These are phyloP conservation scores for Ryuthela nishihirai DNA, from an alignment of 2,888 invertebrate genomes.

Conservation along the genomic window DNA sequence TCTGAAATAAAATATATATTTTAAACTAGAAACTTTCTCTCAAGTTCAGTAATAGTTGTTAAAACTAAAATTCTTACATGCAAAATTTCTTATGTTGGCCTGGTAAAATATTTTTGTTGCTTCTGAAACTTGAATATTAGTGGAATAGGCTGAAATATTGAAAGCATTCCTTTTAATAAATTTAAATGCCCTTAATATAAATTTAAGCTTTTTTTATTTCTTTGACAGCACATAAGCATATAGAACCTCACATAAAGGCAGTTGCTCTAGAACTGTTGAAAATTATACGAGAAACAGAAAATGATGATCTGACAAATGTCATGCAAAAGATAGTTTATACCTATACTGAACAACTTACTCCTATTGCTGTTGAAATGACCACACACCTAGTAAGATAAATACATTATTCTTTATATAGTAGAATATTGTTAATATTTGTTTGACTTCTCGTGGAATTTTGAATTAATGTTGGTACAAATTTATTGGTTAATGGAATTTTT, in stretches of 20 bases:
- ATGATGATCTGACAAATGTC: conserved; percentile 93
- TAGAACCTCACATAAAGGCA: conserved; percentile 51
- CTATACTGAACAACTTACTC: conserved; percentile 80
- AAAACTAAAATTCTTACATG: too few relatives aligned
- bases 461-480: too few relatives aligned
- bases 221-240: conserved; percentile 54
- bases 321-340: conserved; percentile 91
- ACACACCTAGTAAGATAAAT: conserved; percentile 66
- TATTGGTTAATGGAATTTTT: too few relatives aligned
- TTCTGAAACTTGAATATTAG: too few relatives aligned
- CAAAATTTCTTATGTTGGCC: too few relatives aligned
- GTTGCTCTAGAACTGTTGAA: conserved; percentile 69
- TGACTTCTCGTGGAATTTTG: conserved; percentile 2
- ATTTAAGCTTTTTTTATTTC: conserved; percentile 3
- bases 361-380: conserved; percentile 92
- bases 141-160: too few relatives aligned
- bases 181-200: not conserved
- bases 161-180: too few relatives aligned
- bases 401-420: not conserved
- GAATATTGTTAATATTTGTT: not conserved
- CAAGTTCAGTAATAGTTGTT: too few relatives aligned
- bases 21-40: too few relatives aligned
- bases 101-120: too few relatives aligned
- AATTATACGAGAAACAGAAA: conserved; percentile 92
- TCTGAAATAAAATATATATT: too few relatives aligned